Evolutionary conservation across 2,113 vertebrate species (phyloP).

Genomic region (Chlorocebus sabaeus): DNA sequence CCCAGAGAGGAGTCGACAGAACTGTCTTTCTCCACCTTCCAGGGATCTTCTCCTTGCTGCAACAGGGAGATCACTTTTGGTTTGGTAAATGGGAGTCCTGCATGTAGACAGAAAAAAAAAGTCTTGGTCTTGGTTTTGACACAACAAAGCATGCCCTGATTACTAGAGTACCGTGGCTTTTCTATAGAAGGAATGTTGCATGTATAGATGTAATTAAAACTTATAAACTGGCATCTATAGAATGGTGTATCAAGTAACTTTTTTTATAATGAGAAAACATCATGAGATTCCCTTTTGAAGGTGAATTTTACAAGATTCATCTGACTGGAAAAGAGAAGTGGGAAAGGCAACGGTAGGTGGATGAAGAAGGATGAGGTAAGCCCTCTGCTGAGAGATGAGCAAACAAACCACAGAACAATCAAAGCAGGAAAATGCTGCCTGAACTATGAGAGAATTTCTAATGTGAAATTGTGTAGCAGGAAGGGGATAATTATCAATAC

Average conservation of each 20-base stretch:
- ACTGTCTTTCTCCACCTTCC: conserved; percentile 53
- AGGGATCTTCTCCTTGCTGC: conserved; percentile 71
- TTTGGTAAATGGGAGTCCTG: conserved; percentile 64
- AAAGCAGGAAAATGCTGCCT: background rate
- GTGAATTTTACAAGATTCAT: too few relatives aligned
- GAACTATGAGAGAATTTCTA: background rate
- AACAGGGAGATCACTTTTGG: conserved; percentile 72
- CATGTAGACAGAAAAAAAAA: background rate
- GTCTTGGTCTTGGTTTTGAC: background rate
- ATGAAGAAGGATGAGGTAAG: background rate
- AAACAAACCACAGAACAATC: background rate
- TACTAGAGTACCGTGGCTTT: background rate
- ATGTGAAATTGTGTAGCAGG: background rate
- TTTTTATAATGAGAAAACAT: background rate
- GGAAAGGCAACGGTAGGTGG: background rate
- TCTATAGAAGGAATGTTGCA: background rate
- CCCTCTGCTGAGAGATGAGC: background rate
- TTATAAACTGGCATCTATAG: background rate
- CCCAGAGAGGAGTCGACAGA: background rate
- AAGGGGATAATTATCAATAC: background rate
- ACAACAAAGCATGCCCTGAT: background rate
- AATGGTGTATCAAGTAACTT: background rate
- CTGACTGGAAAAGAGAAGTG: background rate
- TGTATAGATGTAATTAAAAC: background rate
- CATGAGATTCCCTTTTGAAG: background rate